A percentile compares a stretch with the other conserved stretches of the same genome.
These are phyloP conservation scores for Strigamia maritima DNA, from an alignment of 2,888 invertebrate species.

Conservation along the genomic window DNA sequence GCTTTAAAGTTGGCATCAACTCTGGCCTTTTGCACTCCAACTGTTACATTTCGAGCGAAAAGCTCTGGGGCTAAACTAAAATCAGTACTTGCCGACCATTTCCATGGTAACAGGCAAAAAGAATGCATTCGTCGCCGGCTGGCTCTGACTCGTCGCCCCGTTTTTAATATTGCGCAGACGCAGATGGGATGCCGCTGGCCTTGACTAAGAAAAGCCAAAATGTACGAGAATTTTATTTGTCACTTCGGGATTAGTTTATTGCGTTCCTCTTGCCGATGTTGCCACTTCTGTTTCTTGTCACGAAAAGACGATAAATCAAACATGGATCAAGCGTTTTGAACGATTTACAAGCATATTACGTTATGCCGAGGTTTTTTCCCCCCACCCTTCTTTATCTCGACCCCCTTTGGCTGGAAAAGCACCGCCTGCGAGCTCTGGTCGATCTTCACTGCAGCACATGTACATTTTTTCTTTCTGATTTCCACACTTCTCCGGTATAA, in stretches of 20 bases:
- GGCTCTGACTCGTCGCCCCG: neutral
- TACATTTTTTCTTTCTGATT: neutral
- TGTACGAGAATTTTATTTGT: neutral
- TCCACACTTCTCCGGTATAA: conserved; percentile 15
- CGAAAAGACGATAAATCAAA: conserved; percentile 15
- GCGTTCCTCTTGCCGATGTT: neutral
- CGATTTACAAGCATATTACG: conserved; percentile 10
- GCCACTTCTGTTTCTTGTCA: conserved; percentile 15
- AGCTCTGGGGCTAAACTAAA: neutral
- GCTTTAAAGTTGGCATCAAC: neutral
- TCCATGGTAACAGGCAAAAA: conserved; percentile 1
- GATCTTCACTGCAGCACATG: conserved; percentile 13
- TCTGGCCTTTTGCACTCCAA: neutral
- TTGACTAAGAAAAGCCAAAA: neutral
- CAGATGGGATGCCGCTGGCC: neutral
- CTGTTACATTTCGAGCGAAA: neutral
- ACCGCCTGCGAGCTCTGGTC: conserved; percentile 1
- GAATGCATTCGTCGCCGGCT: conserved; percentile 5
- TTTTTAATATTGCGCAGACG: conserved; percentile 15
- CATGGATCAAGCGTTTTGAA: conserved; percentile 5
- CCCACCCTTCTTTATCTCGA: neutral
- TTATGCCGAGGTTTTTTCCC: neutral
- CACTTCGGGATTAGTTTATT: conserved; percentile 10
- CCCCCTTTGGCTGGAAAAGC: neutral
- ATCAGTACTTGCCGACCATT: neutral